A percentile compares a stretch with the other conserved stretches of the same genome.
These are phyloP conservation scores for Thomomys bottae DNA, from an alignment of 2,113 vertebrate genomes.

Conservation along the genomic window DNA sequence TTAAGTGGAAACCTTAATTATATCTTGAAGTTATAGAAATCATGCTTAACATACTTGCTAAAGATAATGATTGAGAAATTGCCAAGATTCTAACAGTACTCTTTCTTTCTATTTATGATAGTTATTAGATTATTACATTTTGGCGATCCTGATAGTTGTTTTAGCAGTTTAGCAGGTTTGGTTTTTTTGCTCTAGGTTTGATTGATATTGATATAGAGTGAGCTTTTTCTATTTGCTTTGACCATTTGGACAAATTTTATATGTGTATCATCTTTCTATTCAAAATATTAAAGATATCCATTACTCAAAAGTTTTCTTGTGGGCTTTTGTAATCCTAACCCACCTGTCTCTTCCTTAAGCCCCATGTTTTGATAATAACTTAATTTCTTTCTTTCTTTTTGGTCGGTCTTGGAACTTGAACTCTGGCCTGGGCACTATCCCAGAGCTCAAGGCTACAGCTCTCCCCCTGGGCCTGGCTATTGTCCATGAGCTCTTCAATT, in stretches of 20 bases:
- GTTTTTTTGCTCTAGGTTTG: too few relatives aligned
- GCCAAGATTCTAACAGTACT: background rate
- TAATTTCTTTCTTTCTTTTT: too few relatives aligned
- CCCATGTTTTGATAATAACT: background rate
- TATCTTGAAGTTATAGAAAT: background rate
- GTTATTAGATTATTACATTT: conserved; percentile 32
- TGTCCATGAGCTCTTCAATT: too few relatives aligned
- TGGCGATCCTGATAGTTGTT: background rate
- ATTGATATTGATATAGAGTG: background rate
- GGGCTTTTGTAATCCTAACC: background rate
- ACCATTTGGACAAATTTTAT: background rate
- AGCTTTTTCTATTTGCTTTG: background rate
- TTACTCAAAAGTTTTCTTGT: background rate
- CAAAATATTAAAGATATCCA: background rate
- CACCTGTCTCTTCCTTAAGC: fast-evolving
- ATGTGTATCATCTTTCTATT: background rate
- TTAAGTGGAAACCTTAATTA: conserved; percentile 34
- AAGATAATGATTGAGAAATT: background rate
- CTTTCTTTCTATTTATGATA: background rate
- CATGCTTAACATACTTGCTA: background rate
- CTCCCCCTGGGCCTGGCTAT: too few relatives aligned
- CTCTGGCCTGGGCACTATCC: too few relatives aligned
- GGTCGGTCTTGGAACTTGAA: too few relatives aligned
- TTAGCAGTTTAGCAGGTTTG: background rate
- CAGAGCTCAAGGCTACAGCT: too few relatives aligned